Base-by-base conservation (phyloP, 2,797 vertebrate genomes). In the Chaetophractus vellerosus region DNA sequence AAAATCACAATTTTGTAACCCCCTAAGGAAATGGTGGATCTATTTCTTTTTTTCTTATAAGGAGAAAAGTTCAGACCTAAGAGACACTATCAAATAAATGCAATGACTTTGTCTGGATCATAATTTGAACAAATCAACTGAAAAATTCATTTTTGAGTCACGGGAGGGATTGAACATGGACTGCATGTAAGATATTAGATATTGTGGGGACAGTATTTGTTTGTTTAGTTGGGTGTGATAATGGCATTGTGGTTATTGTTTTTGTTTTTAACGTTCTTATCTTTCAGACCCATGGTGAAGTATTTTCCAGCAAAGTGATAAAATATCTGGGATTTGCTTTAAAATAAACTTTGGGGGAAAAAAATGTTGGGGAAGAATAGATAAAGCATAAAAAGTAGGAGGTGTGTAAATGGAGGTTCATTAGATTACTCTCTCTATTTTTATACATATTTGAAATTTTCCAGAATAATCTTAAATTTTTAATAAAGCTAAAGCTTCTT, bases 101-200 rank as follows among this genome's bases (percentile, higher is more conserved):
- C 26, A 83, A 79, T 11, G 0, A 28, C 6, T 45, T 41, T 21
- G 5, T 33, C 57, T 41, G 38, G 14, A 16, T 64, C 9, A 38
- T 52, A 45, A 52, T 36, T 59, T 48, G 23, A 89, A 59, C 26
- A 63, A 83, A 36, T 55, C 45, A 59, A 79, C 31, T 38, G 12
- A 63, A 87, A 92, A 68, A 21, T 36, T 33, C n/a, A 26, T 33
- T 59, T 90, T 63, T 69, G 71, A 92, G 59, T 78, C 64, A 63
- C 74, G 31, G 21, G 72, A 24, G 18, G n/a, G 89, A 78, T 26
- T 8, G 2, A 83, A 69, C 50, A 69, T 5, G 28, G 48, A 41
- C 9, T 78, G 79, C 38, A 48, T 71, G n/a, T 45, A 48, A 76
- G 75, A 64, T 26, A 23, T 38, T 31, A 76, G 74, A 71, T 76